These are phyloP conservation scores for Oscheius sp. DNA, from an alignment of 2,888 invertebrate genomes.

Conservation along the genomic window DNA sequence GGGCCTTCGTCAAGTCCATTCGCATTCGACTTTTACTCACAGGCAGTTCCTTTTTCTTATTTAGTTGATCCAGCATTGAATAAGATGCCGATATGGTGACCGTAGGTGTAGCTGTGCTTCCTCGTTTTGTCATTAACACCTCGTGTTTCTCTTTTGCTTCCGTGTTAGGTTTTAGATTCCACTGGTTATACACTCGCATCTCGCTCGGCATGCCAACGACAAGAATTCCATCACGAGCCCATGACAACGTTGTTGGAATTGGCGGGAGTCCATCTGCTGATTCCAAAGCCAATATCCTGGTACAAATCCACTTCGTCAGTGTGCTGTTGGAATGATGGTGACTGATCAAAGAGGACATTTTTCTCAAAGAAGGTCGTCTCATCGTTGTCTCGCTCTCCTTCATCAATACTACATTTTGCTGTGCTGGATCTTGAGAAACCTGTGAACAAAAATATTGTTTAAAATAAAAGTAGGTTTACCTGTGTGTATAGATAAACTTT, in stretches of 20 bases:
- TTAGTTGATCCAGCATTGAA: slow-evolving; percentile 68
- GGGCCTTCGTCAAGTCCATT: slow-evolving; percentile 49
- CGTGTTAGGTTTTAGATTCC: slow-evolving; percentile 59
- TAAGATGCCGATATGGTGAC: slow-evolving; percentile 61
- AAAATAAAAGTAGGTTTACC: slow-evolving; percentile 75
- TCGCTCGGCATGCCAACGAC: slow-evolving; percentile 99
- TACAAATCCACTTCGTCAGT: slow-evolving; percentile 69
- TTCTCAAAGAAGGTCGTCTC: slow-evolving; percentile 62
- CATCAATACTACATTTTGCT: slow-evolving; percentile 91
- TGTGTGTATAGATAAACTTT: slow-evolving; percentile 89
- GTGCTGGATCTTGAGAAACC: slow-evolving; percentile 88
- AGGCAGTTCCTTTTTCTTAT: slow-evolving; percentile 57
- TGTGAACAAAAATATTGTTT: too few species aligned
- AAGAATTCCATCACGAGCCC: slow-evolving; percentile 96
- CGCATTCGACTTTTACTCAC: slow-evolving; percentile 55
- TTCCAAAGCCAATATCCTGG: slow-evolving; percentile 61
- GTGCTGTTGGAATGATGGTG: slow-evolving; percentile 47
- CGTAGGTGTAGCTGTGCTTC: slow-evolving; percentile 21
- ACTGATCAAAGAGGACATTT: slow-evolving; percentile 61
- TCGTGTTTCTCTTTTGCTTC: slow-evolving; percentile 21
- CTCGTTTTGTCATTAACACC: slow-evolving; percentile 14
- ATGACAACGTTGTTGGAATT: slow-evolving; percentile 94
- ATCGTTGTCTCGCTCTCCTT: slow-evolving; percentile 73
- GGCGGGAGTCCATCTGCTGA: slow-evolving; percentile 92
- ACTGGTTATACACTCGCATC: slow-evolving; percentile 97